These are phyloP conservation scores for Harmothoe impar DNA, from an alignment of 2,888 invertebrate species.

Conservation along the genomic window DNA sequence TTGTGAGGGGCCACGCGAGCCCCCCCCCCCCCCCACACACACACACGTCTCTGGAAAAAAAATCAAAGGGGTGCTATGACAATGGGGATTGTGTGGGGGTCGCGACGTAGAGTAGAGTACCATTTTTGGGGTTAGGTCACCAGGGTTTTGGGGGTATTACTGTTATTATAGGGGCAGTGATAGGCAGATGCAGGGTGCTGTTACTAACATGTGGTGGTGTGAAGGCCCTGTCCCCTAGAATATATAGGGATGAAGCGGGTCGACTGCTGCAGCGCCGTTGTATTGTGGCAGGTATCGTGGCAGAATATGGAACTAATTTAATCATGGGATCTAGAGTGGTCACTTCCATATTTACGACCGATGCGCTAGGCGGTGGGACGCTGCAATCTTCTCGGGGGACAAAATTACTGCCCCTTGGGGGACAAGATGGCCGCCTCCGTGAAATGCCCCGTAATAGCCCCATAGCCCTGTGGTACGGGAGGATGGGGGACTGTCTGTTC, in stretches of 20 bases:
- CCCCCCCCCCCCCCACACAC: not conserved
- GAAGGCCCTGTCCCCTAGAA: not conserved
- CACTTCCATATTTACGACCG: too few species aligned
- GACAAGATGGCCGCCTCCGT: too few species aligned
- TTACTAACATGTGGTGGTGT: conserved; percentile 20
- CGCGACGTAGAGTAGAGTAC: not conserved
- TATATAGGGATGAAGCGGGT: too few species aligned
- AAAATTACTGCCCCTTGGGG: too few species aligned
- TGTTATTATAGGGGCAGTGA: not conserved
- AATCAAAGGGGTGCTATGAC: not conserved
- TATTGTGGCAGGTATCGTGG: too few species aligned
- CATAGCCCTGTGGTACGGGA: not conserved
- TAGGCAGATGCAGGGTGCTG: not conserved
- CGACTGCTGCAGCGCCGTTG: too few species aligned
- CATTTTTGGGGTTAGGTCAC: not conserved
- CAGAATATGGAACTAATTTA: too few species aligned
- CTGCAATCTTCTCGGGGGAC: too few species aligned
- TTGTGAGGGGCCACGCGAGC: conserved; percentile 44
- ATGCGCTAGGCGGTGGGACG: too few species aligned
- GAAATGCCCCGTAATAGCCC: too few species aligned
- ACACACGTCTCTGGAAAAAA: not conserved
- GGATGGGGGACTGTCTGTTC: not conserved
- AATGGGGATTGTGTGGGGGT: not conserved
- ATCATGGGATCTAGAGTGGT: too few species aligned
- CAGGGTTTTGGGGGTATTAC: conserved; percentile 24